A percentile compares a stretch with the other conserved stretches of the same genome.
Conservation (phyloP, 1,140 invertebrate genomes). For the Drosophila santomea region DNA sequence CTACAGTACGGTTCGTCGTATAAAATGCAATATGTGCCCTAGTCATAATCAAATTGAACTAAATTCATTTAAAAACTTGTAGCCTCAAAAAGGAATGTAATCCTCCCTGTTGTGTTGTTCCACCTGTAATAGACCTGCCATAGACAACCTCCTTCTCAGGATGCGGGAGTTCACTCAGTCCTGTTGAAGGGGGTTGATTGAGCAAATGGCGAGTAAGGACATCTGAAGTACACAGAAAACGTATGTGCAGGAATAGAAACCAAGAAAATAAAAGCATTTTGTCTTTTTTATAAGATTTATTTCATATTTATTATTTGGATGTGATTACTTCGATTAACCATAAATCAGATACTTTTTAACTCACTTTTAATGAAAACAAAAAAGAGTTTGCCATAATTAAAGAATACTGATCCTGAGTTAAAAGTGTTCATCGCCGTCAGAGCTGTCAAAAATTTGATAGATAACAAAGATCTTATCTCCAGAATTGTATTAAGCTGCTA, state of each 20-base stretch:
- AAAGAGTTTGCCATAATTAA: not conserved
- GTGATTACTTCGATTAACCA: too few species aligned
- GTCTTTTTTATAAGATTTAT: too few species aligned
- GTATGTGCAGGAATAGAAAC: too few species aligned
- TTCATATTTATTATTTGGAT: too few species aligned
- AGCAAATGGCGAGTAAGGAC: not conserved
- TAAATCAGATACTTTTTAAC: too few species aligned
- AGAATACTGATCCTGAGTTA: not conserved
- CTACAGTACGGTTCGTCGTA: constrained; percentile 19
- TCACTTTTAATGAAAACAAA: too few species aligned
- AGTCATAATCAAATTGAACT: constrained; percentile 68
- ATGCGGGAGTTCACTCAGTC: not conserved
- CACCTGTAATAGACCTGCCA: constrained; percentile 70
- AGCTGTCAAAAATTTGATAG: constrained; percentile 2
- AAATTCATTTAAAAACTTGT: constrained; percentile 73
- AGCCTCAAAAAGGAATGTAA: constrained; percentile 21
- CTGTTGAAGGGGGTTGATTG: constrained; percentile 2
- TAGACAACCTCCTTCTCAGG: constrained; percentile 20
- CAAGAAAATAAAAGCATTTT: too few species aligned
- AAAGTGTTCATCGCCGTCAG: not conserved
- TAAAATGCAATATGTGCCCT: constrained; percentile 35
- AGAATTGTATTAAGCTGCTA: constrained; percentile 14
- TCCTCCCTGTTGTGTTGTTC: constrained; percentile 32
- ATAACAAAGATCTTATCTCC: constrained; percentile 9
- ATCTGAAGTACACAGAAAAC: not conserved